These are phyloP conservation scores for Turdus rufiventris DNA, from an alignment of 2,113 vertebrate species.

Conservation along the genomic window DNA sequence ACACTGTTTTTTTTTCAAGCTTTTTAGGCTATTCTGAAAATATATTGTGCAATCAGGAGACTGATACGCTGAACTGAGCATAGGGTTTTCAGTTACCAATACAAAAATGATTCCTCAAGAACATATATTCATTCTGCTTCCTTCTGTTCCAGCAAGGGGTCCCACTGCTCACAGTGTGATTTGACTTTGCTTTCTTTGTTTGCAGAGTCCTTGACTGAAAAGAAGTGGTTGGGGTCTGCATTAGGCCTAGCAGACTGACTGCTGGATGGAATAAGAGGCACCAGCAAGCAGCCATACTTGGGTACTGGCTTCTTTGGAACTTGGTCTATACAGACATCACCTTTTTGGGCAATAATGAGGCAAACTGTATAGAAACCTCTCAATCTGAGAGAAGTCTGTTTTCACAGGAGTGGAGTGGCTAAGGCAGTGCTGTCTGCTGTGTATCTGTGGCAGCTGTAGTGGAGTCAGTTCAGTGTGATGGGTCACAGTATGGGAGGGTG, in stretches of 20 bases:
- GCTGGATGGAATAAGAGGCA: not conserved
- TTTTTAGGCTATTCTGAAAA: slow-evolving; percentile 28
- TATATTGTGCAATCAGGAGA: not conserved
- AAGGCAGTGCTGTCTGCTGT: not conserved
- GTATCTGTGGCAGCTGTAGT: slow-evolving; percentile 51
- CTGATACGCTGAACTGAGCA: not conserved
- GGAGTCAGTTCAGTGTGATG: slow-evolving; percentile 73
- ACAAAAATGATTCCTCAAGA: slow-evolving; percentile 6
- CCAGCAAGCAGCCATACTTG: not conserved
- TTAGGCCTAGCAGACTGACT: not conserved
- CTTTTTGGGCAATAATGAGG: not conserved
- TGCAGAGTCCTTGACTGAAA: not conserved
- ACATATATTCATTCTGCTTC: not conserved
- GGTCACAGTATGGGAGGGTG: slow-evolving; percentile 84
- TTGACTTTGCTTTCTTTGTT: not conserved
- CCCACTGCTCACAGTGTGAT: not conserved
- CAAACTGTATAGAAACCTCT: not conserved
- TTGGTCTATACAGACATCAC: not conserved
- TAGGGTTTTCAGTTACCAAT: slow-evolving; percentile 8
- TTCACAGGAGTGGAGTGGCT: accelerated
- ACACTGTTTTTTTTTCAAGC: not conserved
- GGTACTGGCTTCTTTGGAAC: not conserved
- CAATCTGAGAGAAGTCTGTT: not conserved
- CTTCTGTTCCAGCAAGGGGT: not conserved
- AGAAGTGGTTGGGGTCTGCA: not conserved